Evolutionary conservation across 2,797 vertebrate genomes (phyloP).

Genomic region (Anniella stebbinsi): DNA sequence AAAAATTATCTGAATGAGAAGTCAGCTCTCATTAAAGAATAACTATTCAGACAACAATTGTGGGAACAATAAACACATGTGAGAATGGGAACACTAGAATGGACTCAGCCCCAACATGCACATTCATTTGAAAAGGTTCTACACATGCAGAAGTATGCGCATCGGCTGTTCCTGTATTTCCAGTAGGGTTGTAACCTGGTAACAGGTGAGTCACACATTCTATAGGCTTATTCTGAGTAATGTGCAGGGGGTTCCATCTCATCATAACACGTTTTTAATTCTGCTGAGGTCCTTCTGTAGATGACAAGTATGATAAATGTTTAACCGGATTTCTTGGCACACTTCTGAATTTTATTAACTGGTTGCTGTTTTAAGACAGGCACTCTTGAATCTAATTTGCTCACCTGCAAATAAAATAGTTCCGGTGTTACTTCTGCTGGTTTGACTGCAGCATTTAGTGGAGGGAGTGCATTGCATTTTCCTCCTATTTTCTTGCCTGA

Average conservation of each 20-base stretch:
- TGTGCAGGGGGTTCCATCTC: background rate
- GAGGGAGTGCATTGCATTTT: slow-evolving; percentile 25
- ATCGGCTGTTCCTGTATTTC: too few species aligned
- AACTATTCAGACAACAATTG: background rate
- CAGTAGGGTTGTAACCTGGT: background rate
- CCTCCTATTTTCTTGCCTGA: slow-evolving; percentile 13
- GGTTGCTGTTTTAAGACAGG: background rate
- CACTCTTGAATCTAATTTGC: background rate
- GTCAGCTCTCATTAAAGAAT: background rate
- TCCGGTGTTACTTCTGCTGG: slow-evolving; percentile 10
- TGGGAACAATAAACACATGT: background rate
- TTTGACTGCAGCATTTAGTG: background rate
- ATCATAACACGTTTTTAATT: background rate
- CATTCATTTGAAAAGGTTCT: background rate
- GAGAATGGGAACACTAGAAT: background rate
- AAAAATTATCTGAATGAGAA: background rate
- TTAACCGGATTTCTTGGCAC: background rate
- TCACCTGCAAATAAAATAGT: slow-evolving; percentile 29
- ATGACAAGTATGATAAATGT: background rate
- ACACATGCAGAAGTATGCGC: too few species aligned
- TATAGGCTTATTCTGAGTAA: background rate
- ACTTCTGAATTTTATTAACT: background rate
- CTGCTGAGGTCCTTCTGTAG: background rate
- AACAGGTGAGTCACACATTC: background rate
- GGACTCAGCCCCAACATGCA: background rate